A percentile compares a stretch with the other conserved stretches of the same genome.
phyloP scores from a whole-genome alignment of 2,888 invertebrate genomes.

The Heliconius ethilla region DNA sequence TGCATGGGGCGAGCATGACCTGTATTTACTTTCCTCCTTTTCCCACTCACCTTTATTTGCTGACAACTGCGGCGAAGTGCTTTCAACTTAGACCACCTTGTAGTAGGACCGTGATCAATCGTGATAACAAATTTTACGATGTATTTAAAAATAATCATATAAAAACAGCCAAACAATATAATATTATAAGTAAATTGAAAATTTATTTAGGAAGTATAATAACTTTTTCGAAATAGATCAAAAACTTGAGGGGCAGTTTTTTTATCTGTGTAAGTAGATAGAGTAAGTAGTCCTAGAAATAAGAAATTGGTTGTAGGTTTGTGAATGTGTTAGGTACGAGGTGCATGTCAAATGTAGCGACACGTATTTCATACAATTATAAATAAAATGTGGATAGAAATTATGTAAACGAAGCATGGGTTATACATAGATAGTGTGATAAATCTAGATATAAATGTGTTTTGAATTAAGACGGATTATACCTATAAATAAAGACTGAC shows the following conservation, averaged over 20 bases:
- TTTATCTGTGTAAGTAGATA: constrained; percentile 53
- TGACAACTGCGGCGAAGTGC: constrained; percentile 41
- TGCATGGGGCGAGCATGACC: constrained; percentile 79
- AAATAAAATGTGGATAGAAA: constrained; percentile 51
- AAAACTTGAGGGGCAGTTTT: constrained; percentile 53
- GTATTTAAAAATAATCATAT: constrained; percentile 18
- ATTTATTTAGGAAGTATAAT: constrained; percentile 7
- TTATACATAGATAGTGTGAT: constrained; percentile 26
- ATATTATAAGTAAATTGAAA: constrained; percentile 11
- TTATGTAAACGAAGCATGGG: constrained; percentile 58
- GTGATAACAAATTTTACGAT: background rate
- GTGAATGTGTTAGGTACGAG: constrained; percentile 69
- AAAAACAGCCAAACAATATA: constrained; percentile 42
- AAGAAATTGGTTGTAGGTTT: constrained; percentile 61
- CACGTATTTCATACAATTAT: constrained; percentile 49
- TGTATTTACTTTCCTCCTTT: constrained; percentile 65
- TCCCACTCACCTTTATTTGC: constrained; percentile 55
- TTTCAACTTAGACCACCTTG: constrained; percentile 31
- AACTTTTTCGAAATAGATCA: constrained; percentile 39
- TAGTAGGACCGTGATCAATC: constrained; percentile 16
- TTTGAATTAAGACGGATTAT: background rate
- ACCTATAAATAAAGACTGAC: background rate
- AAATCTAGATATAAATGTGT: constrained; percentile 14
- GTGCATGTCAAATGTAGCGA: constrained; percentile 69
- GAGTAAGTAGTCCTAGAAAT: constrained; percentile 64